These are phyloP conservation scores for Pissodes strobi DNA, from an alignment of 1,140 invertebrate genomes.

Conservation along the genomic window DNA sequence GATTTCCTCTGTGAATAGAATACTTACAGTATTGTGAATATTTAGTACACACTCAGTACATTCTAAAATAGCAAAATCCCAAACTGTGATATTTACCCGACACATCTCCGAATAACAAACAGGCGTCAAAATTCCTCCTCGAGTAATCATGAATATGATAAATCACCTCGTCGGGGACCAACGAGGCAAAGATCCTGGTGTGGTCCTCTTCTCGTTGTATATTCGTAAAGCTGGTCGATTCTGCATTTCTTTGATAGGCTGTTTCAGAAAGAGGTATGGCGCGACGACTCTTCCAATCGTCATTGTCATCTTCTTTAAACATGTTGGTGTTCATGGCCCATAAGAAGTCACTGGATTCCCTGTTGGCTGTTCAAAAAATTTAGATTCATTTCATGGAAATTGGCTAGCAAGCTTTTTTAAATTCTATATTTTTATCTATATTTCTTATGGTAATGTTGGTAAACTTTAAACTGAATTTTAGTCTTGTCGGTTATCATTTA, in stretches of 20 bases:
- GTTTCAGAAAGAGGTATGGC: slow-evolving; percentile 21
- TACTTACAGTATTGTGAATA: no score
- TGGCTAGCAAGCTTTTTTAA: no score
- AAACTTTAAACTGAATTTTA: no score
- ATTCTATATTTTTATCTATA: no score
- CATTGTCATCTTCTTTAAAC: slow-evolving; percentile 17
- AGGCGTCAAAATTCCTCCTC: slow-evolving; percentile 61
- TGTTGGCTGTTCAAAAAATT: no score
- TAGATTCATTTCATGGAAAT: background rate
- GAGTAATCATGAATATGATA: slow-evolving; percentile 60
- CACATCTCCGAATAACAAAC: slow-evolving; percentile 66
- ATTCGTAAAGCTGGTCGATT: background rate
- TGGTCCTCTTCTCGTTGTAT: slow-evolving; percentile 40
- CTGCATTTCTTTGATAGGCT: background rate
- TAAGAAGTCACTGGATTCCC: slow-evolving; percentile 16
- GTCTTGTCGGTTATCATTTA: no score
- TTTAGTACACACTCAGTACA: background rate
- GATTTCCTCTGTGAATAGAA: no score
- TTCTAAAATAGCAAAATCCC: background rate
- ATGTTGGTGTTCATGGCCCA: slow-evolving; percentile 13
- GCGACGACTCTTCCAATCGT: slow-evolving; percentile 36
- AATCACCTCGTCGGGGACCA: slow-evolving; percentile 67
- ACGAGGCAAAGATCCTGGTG: slow-evolving; percentile 63
- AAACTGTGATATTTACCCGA: slow-evolving; percentile 50
- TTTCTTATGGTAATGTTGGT: no score